These are phyloP conservation scores for Plumapathes pennacea DNA, from an alignment of 92 coral and sea anemone genomes.

Conservation along the genomic window DNA sequence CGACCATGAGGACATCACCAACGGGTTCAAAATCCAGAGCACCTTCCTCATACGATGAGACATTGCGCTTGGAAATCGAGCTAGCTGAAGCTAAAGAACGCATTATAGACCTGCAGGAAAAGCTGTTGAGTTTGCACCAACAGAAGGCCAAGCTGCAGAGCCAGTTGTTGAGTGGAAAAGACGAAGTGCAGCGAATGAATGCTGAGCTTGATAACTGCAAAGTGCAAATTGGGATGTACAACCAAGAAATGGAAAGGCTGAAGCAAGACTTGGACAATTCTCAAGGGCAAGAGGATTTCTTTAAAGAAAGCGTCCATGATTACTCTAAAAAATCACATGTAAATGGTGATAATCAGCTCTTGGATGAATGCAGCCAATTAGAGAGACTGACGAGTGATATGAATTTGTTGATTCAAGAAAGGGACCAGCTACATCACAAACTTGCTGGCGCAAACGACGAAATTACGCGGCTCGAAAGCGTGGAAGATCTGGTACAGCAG, in stretches of 20 bases:
- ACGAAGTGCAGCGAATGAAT: too few relatives aligned
- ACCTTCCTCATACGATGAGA: conserved; percentile 44
- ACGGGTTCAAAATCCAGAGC: conserved; percentile 27
- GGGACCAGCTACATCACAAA: conserved; percentile 60
- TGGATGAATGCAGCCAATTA: too few relatives aligned
- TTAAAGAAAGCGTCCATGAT: not conserved
- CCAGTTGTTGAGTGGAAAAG: conserved; percentile 1
- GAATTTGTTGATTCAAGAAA: conserved; percentile 52
- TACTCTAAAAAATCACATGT: too few relatives aligned
- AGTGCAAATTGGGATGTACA: conserved; percentile 4
- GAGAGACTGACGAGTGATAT: conserved; percentile 32
- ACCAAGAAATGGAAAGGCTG: conserved; percentile 10
- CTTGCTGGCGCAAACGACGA: conserved; percentile 60
- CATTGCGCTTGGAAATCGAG: conserved; percentile 68
- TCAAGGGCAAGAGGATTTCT: not conserved
- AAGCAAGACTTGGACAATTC: conserved; percentile 2
- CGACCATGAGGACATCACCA: conserved; percentile 65
- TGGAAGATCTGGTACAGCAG: conserved; percentile 69
- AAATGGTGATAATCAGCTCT: conserved; percentile 8
- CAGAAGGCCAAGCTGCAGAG: conserved; percentile 82
- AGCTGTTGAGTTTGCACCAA: conserved; percentile 58
- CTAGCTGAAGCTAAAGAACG: conserved; percentile 75
- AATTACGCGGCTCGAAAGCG: conserved; percentile 65
- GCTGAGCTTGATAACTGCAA: too few relatives aligned
- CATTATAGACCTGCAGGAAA: conserved; percentile 74